Percentiles rank a stretch among this genome's conserved stretches.
phyloP scores from a whole-genome alignment of 2,113 vertebrate species.

The Oreotrochilus melanogaster region DNA sequence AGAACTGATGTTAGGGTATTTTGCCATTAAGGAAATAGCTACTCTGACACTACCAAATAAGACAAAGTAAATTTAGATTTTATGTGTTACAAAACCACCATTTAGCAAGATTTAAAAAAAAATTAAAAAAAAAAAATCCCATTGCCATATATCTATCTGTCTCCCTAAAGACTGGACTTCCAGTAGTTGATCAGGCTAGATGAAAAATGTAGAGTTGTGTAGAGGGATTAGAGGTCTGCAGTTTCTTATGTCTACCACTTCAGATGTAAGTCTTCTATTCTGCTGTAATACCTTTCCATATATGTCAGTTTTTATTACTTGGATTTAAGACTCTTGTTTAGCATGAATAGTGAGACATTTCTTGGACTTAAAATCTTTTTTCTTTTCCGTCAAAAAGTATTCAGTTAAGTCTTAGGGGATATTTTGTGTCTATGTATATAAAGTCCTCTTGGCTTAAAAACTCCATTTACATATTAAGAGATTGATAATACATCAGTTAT shows the following conservation, averaged over 20 bases:
- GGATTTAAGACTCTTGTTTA: not conserved
- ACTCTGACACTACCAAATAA: not conserved
- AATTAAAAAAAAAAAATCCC: not conserved
- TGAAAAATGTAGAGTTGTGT: not conserved
- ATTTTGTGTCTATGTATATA: not conserved
- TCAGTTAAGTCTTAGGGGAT: not conserved
- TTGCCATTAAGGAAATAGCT: not conserved
- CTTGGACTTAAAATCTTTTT: not conserved
- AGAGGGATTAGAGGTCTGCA: not conserved
- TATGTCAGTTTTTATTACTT: not conserved
- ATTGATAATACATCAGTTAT: not conserved
- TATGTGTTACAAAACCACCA: not conserved
- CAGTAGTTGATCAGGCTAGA: not conserved
- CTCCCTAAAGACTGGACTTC: not conserved
- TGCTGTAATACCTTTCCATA: not conserved
- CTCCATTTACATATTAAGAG: not conserved
- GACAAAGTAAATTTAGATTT: not conserved
- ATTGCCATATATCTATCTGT: accelerated
- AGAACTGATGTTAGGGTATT: not conserved
- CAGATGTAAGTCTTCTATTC: not conserved
- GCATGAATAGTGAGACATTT: not conserved
- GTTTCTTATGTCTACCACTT: not conserved
- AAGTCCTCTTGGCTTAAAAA: not conserved
- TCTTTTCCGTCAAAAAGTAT: not conserved
- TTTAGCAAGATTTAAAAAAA: not conserved